Conservation (phyloP, 2,113 vertebrate species). For the Engystomops pustulosus region DNA sequence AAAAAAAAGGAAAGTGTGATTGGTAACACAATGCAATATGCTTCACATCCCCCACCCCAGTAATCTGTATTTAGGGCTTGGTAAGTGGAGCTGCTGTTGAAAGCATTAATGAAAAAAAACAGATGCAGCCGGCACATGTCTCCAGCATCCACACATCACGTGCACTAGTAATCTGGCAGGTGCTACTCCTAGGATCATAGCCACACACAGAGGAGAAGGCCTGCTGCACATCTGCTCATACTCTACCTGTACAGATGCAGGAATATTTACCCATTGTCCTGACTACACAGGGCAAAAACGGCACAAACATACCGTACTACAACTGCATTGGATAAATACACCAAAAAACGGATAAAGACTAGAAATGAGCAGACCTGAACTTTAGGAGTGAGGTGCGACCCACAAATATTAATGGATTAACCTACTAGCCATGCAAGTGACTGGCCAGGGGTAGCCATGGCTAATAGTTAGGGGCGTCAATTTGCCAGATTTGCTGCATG, state of each 20-base stretch:
- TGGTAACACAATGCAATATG: not conserved
- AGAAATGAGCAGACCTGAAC: no score
- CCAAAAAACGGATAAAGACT: no score
- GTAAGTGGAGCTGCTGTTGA: constrained; percentile 11
- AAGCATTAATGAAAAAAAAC: constrained; percentile 20
- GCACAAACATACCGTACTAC: no score
- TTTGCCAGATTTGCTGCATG: no score
- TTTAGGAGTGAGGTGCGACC: no score
- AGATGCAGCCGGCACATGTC: constrained; percentile 38
- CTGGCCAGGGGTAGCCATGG: no score
- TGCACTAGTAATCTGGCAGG: constrained; percentile 36
- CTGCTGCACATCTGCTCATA: constrained; percentile 7
- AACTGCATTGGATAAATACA: no score
- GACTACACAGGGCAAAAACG: no score
- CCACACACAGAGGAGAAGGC: not conserved
- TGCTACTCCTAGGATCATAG: not conserved
- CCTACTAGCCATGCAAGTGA: no score
- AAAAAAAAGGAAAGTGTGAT: not conserved
- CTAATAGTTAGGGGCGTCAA: no score
- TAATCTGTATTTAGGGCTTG: constrained; percentile 25
- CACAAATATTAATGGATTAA: no score
- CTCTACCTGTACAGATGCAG: not conserved
- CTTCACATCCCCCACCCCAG: not conserved
- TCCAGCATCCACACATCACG: constrained; percentile 18
- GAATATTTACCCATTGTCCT: no score